Conservation (phyloP, 2,797 vertebrate species). For the Halcyon chelicuti region DNA sequence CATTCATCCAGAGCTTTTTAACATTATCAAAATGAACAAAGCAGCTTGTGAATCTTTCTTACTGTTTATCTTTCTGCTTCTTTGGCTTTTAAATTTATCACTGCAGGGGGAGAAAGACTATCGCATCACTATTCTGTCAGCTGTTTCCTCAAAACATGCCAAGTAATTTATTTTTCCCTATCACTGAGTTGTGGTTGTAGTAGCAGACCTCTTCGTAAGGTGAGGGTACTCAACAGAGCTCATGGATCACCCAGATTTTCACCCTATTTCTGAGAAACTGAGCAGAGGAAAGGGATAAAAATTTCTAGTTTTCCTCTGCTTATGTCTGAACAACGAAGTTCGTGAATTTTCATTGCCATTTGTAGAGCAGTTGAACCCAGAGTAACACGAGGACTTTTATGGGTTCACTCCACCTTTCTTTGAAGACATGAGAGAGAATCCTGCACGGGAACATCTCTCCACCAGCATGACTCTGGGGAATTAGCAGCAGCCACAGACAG, state of each 20-base stretch:
- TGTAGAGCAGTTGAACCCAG: background rate
- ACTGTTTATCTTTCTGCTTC: background rate
- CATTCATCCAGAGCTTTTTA: background rate
- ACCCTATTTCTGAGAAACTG: background rate
- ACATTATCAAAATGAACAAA: background rate
- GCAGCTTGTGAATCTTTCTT: background rate
- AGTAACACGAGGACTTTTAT: background rate
- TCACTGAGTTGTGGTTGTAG: background rate
- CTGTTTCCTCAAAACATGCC: background rate
- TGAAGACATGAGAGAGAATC: background rate
- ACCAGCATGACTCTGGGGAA: background rate
- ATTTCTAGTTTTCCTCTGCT: background rate
- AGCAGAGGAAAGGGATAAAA: background rate
- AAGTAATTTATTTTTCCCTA: background rate
- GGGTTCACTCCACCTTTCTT: rapidly evolving
- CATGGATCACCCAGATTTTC: background rate
- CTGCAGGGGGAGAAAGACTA: background rate
- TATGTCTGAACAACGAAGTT: background rate
- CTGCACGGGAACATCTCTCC: background rate
- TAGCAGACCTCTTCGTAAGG: background rate
- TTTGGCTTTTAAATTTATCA: background rate
- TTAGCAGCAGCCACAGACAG: background rate
- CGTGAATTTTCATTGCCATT: background rate
- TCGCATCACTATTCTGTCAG: background rate
- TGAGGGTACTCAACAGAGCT: background rate